A percentile compares a stretch with the other conserved stretches of the same genome.
Conservation (phyloP, 2,113 vertebrate genomes). For the Bungarus multicinctus region DNA sequence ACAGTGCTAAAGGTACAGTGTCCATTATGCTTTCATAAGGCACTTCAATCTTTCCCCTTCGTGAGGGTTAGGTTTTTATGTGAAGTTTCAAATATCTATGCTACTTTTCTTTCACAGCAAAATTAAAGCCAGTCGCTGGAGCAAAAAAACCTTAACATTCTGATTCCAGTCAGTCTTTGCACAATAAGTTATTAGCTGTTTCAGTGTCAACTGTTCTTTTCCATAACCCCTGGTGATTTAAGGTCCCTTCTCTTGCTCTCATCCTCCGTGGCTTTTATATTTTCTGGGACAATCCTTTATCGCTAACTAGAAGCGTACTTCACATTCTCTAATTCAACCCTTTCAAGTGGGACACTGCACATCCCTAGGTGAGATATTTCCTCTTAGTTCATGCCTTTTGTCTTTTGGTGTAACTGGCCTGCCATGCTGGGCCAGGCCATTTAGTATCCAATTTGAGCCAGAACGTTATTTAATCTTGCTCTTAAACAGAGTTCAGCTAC, state of each 20-base stretch:
- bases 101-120: not conserved
- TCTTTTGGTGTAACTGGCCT: not conserved
- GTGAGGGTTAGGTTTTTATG: not conserved
- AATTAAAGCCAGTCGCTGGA: not conserved
- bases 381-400: not conserved
- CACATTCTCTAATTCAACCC: constrained; percentile 24
- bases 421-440: not conserved
- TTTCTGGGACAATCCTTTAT: constrained; percentile 28
- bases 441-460: constrained; percentile 14
- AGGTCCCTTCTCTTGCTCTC: constrained; percentile 17
- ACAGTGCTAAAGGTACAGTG: too few species aligned
- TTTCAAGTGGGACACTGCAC: not conserved
- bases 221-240: constrained; percentile 19
- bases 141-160: not conserved
- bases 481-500: constrained; percentile 24
- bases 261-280: not conserved
- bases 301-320: constrained; percentile 35
- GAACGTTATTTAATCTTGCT: constrained; percentile 17
- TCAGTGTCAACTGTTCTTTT: constrained; percentile 16
- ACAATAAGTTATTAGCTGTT: not conserved
- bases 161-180: not conserved
- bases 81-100: not conserved
- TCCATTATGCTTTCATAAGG: not conserved
- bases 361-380: not conserved
- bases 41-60: not conserved